phyloP scores from a whole-genome alignment of 2,797 vertebrate genomes.

The Catharus ustulatus region DNA sequence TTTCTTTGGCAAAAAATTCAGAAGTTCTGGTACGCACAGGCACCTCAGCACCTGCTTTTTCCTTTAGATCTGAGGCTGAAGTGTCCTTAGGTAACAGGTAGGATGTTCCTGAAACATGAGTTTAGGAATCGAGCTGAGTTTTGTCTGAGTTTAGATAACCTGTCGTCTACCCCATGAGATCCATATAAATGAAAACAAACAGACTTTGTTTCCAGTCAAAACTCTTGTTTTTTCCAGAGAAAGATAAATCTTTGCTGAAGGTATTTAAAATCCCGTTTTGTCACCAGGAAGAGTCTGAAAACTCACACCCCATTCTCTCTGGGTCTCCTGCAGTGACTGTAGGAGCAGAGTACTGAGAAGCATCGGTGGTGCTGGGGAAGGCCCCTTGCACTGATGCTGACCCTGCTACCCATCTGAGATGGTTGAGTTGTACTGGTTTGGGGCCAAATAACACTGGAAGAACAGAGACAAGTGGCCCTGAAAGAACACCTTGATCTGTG shows the following conservation, averaged over 20 bases:
- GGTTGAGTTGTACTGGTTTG: rapidly evolving
- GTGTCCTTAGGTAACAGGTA: neutral
- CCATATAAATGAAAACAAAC: neutral
- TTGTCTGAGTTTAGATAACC: neutral
- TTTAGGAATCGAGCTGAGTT: neutral
- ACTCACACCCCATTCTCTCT: neutral
- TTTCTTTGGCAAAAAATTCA: neutral
- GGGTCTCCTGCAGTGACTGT: neutral
- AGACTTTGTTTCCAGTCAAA: neutral
- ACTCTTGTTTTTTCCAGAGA: neutral
- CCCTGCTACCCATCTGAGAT: rapidly evolving
- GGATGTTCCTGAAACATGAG: neutral
- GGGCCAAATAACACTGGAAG: rapidly evolving
- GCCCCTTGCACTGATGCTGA: neutral
- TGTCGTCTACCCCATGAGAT: neutral
- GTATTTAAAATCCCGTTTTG: neutral
- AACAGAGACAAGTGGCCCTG: neutral
- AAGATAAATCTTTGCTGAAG: neutral
- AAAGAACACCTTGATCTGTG: neutral
- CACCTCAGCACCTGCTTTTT: neutral
- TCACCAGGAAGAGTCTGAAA: neutral
- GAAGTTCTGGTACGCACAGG: neutral
- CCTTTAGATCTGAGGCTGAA: neutral
- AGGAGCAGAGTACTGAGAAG: rapidly evolving
- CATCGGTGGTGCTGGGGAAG: rapidly evolving